Evolutionary conservation across 2,113 vertebrate genomes (phyloP), one percentile per base, ranked within the genome.

Genomic region (Bubo blakistoni): DNA sequence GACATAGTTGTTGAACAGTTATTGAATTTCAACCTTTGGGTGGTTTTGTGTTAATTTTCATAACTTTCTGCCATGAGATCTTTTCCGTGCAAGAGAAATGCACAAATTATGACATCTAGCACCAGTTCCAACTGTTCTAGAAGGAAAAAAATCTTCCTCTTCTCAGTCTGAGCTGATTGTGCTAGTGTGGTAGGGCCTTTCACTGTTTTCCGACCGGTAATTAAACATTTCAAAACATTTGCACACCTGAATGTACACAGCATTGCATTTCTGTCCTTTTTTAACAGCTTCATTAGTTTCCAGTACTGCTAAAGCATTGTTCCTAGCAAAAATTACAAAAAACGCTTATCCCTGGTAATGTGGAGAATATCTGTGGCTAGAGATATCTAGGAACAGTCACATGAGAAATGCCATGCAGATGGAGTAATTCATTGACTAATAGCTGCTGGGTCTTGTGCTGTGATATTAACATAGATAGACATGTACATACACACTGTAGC

Each of bases 301-400:
- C 26, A 81, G 27, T 25, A 16, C 6, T 20, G 71, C 20, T 71
- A 46, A 74, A 81, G 29, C 20, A 19, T n/a, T 54, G 7, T 40
- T 71, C 36, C 69, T 67, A 67, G 42, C 4, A 47, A 95, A 77
- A 84, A 40, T 7, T 66, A 46, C 30, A 84, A n/a, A 81, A 92
- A 74, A n/a, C 10, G 5, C 4, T 58, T 86, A 30, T 29, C 22
- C 30, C 36, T 46, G 32, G 38, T 51, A 10, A 47, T 69, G n/a
- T 36, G 51, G 29, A 78, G 78, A 59, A 38, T 83, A 79, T 59
- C 52, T 59, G 47, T 90, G 90, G 78, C 26, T 88, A 63, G 78
- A 61, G 78, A 90, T 77, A 77, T 86, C 90, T 65, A 93, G 89
- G 81, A 90, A 70, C 15, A 76, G 44, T 40, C 82, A 44, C 81